Base-by-base conservation (phyloP, 2,888 invertebrate species). In the Taphrorychus bicolor region DNA sequence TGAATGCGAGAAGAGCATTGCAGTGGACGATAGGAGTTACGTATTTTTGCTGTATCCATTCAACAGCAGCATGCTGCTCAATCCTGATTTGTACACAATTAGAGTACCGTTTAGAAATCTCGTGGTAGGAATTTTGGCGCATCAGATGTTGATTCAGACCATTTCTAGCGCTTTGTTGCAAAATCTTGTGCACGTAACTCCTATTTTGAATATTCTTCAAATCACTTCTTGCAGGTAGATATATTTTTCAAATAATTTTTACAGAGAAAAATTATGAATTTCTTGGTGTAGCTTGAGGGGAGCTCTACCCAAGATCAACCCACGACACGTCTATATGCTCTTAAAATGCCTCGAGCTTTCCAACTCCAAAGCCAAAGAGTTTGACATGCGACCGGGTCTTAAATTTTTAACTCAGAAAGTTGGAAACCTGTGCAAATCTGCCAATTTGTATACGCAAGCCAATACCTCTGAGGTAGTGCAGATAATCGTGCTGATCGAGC, bases 401-500 rank as follows among this genome's bases (percentile, higher is more conserved):
- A 97, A 97, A 81, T 97, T 97, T 80, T 87, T 97, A 2, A 89
- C 96, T 70, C 97, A 97, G 82, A 97, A 97, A 84, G 95, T 95
- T 0, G 93, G 93, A 0, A 92, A 92, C 77, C 86, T 94, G 71
- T 92, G 91, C 67, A 88, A 91, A 74, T 93, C 94, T 3, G 94
- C 95, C 1, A 95, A 95, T 82, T 84, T 95, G n/a, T 95, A 95
- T 79, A 92, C 92, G 68, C 96, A 96, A 83, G 94, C 95, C 7
- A 94, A 95, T 24, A 94, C 95, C 0, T 92, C 95, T 0, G 95
- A 95, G 91, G 91, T 95, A 42, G 91, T 96, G 17, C 92, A 93
- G 82, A 90, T 93, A 58, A 92, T 95, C 68, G 89, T 94, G 0
- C 83, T 96, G 42, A 91, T 96, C 32, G 95, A 97, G 78, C 86